Evolutionary conservation across 2,888 invertebrate genomes (phyloP).

Genomic region (Exephanes ischioxanthus): DNA sequence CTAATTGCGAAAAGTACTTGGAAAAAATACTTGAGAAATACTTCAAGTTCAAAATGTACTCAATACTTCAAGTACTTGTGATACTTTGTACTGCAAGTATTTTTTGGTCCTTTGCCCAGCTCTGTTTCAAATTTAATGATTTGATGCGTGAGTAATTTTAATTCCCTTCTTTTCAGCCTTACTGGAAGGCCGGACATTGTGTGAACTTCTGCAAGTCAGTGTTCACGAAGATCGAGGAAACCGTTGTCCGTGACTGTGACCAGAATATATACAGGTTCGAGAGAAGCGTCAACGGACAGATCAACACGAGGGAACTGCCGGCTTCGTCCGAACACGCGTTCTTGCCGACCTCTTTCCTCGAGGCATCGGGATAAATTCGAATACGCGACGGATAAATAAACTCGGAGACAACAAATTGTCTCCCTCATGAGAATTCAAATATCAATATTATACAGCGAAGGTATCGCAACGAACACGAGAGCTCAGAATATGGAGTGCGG

Average conservation of each 20-base stretch:
- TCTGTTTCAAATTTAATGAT: too few relatives aligned
- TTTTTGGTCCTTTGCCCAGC: too few relatives aligned
- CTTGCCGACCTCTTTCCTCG: neutral
- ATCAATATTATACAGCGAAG: neutral
- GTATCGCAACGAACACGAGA: neutral
- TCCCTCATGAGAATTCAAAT: neutral
- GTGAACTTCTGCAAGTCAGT: neutral
- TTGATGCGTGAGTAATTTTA: neutral
- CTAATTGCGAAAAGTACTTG: too few relatives aligned
- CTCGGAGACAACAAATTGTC: neutral
- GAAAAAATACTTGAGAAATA: too few relatives aligned
- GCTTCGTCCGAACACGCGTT: conserved; percentile 10
- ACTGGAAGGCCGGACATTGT: conserved; percentile 3
- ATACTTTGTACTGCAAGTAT: too few relatives aligned
- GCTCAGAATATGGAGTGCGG: neutral
- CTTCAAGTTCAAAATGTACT: too few relatives aligned
- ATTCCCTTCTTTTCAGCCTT: neutral
- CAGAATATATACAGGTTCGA: conserved; percentile 7
- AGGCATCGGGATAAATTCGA: neutral
- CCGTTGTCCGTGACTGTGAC: conserved; percentile 4
- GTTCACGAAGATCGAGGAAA: conserved; percentile 1
- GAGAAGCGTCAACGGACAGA: neutral
- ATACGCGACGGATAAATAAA: neutral
- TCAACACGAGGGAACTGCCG: neutral
- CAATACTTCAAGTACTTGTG: too few relatives aligned